Evolutionary conservation across 1,140 invertebrate species (phyloP).

Genomic region (Zaprionus nigranus): DNA sequence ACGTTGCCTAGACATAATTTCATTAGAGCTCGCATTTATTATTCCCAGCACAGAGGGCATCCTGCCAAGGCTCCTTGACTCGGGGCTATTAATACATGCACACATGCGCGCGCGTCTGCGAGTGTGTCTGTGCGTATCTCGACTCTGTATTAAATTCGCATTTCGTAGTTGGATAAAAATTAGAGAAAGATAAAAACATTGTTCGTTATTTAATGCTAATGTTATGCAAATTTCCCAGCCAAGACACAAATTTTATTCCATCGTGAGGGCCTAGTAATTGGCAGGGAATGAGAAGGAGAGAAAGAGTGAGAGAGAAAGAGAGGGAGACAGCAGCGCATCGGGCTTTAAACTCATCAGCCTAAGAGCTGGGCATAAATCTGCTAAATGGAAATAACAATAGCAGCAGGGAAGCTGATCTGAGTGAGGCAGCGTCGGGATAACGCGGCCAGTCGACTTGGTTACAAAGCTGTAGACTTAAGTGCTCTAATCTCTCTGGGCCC

Average conservation of each 20-base stretch:
- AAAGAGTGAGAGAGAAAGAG: background rate
- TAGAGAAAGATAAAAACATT: constrained; percentile 1
- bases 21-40: constrained; percentile 48
- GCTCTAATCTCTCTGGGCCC: constrained; percentile 42
- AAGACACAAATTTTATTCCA: constrained; percentile 13
- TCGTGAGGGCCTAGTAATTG: constrained; percentile 8
- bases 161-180: constrained; percentile 26
- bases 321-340: constrained; percentile 3
- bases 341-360: constrained; percentile 44
- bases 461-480: constrained; percentile 56
- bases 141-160: constrained; percentile 19
- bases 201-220: constrained; percentile 30
- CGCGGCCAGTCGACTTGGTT: constrained; percentile 4
- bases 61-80: background rate
- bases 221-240: constrained; percentile 25
- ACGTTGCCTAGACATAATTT: constrained; percentile 62
- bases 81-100: constrained; percentile 28
- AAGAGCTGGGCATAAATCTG: constrained; percentile 45
- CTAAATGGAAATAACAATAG: constrained; percentile 63
- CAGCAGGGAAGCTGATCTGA: background rate
- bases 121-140: background rate
- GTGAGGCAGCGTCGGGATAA: constrained; percentile 8
- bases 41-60: constrained; percentile 35
- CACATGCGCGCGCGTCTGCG: background rate
- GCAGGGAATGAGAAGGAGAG: background rate